Evolutionary conservation across 2,113 vertebrate genomes (phyloP), one percentile per base, ranked within the genome.

Genomic region (Etheostoma cragini): DNA sequence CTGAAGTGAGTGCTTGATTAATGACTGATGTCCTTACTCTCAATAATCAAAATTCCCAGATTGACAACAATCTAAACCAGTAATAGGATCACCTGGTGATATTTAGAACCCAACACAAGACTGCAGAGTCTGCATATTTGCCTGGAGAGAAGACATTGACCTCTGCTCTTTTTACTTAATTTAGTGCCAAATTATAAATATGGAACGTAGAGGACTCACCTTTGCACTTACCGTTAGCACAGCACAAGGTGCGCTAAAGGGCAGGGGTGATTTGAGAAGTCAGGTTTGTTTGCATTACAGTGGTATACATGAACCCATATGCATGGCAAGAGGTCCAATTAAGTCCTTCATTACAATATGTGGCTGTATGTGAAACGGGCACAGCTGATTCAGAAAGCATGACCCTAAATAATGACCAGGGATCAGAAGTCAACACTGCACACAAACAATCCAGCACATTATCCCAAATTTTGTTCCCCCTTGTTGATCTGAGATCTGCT

Each of bases 131-230:
- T 72, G 90, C 86, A 84, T 83, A 78, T 93, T 89, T 88, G 72
- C 63, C 66, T 54, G 50, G 8, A 74, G 79, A 30, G 13, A 17
- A 78, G 58, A 45, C 21, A 73, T 54, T 91, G 92, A 91, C 91
- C 92, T 94, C 70, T 93, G 89, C 87, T 87, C 91, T 81, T 86
- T 88, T 85, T 68, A 90, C 86, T 87, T 94, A 65, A 91, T 93
- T 91, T 89, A 82, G 79, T 80, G 87, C 88, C 70, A 86, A 82
- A 91, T 80, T 91, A 92, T 94, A 91, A 93, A 93, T 93, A 93
- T 93, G 92, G 91, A 93, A 85, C 77, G 84, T 66, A 24, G 70
- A 81, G 49, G 68, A 75, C 58, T 87, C 77, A 89, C 91, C 90
- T 89, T 86, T 91, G 88, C 77, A 66, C 69, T 84, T 63, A 67